phyloP scores from a whole-genome alignment of 2,888 invertebrate genomes.

The Megastigmus dorsalis region DNA sequence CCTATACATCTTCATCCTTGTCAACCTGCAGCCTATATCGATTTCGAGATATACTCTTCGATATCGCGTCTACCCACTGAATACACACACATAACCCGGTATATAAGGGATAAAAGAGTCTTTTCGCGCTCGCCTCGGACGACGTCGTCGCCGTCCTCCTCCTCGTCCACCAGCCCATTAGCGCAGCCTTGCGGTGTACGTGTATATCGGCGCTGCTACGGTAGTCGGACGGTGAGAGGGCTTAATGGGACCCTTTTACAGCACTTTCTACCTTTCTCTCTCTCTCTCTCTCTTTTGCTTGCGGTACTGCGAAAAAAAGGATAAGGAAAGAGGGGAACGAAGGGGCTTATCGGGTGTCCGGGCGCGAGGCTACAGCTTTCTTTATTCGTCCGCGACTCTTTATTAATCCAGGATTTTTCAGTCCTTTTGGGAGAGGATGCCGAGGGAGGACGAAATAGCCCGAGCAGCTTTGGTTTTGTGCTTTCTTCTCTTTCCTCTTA shows the following conservation, averaged over 20 bases:
- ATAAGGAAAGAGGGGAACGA: not conserved
- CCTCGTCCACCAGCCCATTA: constrained; percentile 17
- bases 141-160: constrained; percentile 6
- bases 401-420: constrained; percentile 23
- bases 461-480: no score
- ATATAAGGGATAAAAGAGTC: no score
- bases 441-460: not conserved
- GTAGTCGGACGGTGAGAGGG: constrained; percentile 11
- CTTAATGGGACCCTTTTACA: constrained; percentile 43
- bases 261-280: not conserved
- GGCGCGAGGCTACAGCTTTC: not conserved
- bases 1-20: no score
- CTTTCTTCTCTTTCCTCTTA: no score
- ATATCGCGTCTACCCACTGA: not conserved
- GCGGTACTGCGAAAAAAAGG: constrained; percentile 2
- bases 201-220: constrained; percentile 5
- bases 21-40: not conserved
- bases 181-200: not conserved
- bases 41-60: not conserved
- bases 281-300: not conserved
- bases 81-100: not conserved
- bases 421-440: no score
- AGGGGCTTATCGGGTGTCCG: constrained; percentile 29
- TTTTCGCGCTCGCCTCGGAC: constrained; percentile 7
- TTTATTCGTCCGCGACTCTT: not conserved